Conservation (phyloP, 2,888 invertebrate species). For the Vesta saturnalis region DNA sequence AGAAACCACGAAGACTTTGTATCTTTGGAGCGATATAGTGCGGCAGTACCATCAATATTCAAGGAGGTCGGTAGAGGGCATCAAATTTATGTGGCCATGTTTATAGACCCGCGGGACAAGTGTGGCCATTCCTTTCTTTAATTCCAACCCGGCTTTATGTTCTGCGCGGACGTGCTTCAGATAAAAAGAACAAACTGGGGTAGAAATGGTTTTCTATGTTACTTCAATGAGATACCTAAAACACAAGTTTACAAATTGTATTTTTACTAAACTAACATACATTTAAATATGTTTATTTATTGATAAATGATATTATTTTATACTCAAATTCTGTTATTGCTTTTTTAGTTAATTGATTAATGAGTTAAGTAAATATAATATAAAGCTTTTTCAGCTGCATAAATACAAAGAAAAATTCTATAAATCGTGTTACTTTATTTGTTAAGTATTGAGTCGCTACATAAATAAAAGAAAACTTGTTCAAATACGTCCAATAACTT, state of each 20-base stretch:
- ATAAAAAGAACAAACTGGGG: constrained; percentile 40
- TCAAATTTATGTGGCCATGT: constrained; percentile 65
- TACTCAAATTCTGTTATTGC: no score
- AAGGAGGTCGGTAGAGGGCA: constrained; percentile 59
- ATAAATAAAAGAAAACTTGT: no score
- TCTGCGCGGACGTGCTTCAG: constrained; percentile 59
- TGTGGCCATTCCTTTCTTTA: constrained; percentile 63
- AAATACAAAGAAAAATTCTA: no score
- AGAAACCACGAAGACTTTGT: constrained; percentile 44
- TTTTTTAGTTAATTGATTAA: no score
- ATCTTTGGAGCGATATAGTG: constrained; percentile 56
- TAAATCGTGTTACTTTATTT: no score
- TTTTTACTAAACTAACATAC: constrained; percentile 6
- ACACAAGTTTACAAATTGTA: constrained; percentile 30
- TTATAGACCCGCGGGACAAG: constrained; percentile 64
- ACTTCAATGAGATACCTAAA: constrained; percentile 30
- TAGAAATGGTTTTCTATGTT: constrained; percentile 35
- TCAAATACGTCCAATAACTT: no score
- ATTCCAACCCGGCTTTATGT: constrained; percentile 62
- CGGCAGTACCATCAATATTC: constrained; percentile 62
- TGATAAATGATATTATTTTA: background rate
- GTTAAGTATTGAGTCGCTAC: no score
- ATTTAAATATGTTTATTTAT: background rate
- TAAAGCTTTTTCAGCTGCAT: no score
- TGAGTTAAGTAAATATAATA: no score